Evolutionary conservation across 2,888 invertebrate species (phyloP).

Genomic region (Lampropteryx suffumata): DNA sequence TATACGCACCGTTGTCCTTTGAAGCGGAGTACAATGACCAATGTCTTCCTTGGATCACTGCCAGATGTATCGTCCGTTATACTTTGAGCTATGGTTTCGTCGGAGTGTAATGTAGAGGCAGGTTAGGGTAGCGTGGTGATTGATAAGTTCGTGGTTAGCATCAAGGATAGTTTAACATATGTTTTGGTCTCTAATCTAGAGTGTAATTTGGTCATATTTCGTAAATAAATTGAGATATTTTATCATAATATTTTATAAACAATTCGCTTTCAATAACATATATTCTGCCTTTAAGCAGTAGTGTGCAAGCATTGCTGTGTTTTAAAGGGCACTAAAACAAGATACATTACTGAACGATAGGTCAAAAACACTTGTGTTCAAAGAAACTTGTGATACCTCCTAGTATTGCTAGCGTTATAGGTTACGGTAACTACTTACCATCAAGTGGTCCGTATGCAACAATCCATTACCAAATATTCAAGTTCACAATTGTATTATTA

Average conservation of each 20-base stretch:
- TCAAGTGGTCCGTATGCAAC: no score
- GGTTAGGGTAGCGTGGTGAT: constrained; percentile 14
- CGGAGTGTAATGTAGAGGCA: constrained; percentile 2
- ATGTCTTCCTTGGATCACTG: constrained; percentile 44
- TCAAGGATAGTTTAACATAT: constrained; percentile 31
- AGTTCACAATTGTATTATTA: no score
- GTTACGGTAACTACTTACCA: no score
- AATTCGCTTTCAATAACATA: no score
- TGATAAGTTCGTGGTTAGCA: constrained; percentile 17
- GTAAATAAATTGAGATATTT: constrained; percentile 1
- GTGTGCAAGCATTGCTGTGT: no score
- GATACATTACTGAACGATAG: no score
- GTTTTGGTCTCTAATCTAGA: constrained; percentile 32
- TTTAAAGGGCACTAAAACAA: no score
- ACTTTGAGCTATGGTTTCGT: constrained; percentile 30
- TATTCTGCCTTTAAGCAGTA: no score
- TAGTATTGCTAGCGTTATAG: no score
- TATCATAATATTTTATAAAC: background rate
- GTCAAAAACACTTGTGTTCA: no score
- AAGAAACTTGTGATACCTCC: no score
- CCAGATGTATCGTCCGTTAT: constrained; percentile 45
- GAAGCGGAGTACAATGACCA: constrained; percentile 38
- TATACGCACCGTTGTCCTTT: constrained; percentile 40
- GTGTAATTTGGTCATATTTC: constrained; percentile 38
- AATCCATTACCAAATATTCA: no score